These are phyloP conservation scores for Drosophila mayaguana DNA, from an alignment of 2,888 invertebrate species.

Conservation along the genomic window DNA sequence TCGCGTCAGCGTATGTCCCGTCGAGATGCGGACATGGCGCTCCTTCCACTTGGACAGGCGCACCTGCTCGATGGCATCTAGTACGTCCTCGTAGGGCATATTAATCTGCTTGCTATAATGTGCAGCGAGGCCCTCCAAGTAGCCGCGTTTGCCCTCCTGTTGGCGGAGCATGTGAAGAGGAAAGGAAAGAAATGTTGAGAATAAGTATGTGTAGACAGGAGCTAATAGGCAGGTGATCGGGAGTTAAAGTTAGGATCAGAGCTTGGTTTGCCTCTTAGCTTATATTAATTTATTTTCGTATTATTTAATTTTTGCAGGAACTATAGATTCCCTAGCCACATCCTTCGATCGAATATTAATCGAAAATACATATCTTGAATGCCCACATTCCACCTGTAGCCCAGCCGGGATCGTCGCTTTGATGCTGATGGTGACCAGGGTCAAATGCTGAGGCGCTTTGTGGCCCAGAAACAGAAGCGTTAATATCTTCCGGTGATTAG, in stretches of 20 bases:
- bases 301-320: background rate
- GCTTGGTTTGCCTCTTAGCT: background rate
- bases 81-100: constrained; percentile 94
- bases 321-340: too few species aligned
- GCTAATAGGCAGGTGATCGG: background rate
- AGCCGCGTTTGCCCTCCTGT: constrained; percentile 94
- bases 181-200: background rate
- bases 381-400: background rate
- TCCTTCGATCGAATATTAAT: too few species aligned
- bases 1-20: constrained; percentile 83
- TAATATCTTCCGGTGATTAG: constrained; percentile 82
- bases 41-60: constrained; percentile 87
- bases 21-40: constrained; percentile 85
- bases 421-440: constrained; percentile 42
- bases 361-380: background rate
- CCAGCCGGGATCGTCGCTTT: background rate
- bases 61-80: constrained; percentile 93
- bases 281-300: too few species aligned
- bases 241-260: background rate
- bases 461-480: constrained; percentile 69
- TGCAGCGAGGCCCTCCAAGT: constrained; percentile 93
- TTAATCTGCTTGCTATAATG: constrained; percentile 94
- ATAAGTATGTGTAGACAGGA: background rate
- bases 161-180: background rate
- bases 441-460: constrained; percentile 44